These are phyloP conservation scores for Caradrina kadenii DNA, from an alignment of 2,888 invertebrate genomes.

Conservation along the genomic window DNA sequence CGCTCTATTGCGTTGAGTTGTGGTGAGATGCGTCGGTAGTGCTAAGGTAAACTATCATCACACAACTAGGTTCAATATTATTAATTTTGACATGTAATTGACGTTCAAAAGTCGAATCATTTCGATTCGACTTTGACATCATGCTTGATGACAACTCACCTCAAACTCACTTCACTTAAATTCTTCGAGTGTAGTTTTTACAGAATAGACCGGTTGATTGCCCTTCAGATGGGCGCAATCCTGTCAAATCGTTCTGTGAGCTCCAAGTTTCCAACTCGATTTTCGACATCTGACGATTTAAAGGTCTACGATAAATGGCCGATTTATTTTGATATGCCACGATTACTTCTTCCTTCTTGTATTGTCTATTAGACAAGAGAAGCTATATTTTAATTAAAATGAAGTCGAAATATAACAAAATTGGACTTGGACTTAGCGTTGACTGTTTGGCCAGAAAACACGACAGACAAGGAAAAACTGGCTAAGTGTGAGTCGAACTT, in stretches of 20 bases:
- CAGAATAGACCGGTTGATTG: neutral
- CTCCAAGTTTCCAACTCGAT: neutral
- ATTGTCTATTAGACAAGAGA: neutral
- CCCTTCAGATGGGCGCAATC: neutral
- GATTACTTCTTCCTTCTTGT: neutral
- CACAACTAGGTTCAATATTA: too few species aligned
- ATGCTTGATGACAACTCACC: too few species aligned
- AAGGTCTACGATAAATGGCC: neutral
- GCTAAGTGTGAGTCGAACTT: too few species aligned
- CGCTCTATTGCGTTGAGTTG: too few species aligned
- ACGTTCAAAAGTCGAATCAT: too few species aligned
- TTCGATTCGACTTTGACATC: too few species aligned
- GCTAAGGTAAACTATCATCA: too few species aligned
- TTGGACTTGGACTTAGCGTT: too few species aligned
- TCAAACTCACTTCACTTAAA: neutral
- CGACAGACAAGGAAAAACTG: too few species aligned
- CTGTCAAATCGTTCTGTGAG: constrained; percentile 5
- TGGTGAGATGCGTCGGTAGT: too few species aligned
- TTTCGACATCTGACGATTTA: constrained; percentile 4
- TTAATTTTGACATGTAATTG: too few species aligned
- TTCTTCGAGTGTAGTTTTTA: neutral
- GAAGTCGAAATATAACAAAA: too few species aligned
- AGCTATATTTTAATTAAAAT: neutral
- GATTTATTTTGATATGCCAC: neutral
- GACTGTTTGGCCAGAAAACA: rapidly evolving